These are phyloP conservation scores for Acanthococcus lagerstroemiae DNA, from an alignment of 2,888 invertebrate genomes.

Conservation along the genomic window DNA sequence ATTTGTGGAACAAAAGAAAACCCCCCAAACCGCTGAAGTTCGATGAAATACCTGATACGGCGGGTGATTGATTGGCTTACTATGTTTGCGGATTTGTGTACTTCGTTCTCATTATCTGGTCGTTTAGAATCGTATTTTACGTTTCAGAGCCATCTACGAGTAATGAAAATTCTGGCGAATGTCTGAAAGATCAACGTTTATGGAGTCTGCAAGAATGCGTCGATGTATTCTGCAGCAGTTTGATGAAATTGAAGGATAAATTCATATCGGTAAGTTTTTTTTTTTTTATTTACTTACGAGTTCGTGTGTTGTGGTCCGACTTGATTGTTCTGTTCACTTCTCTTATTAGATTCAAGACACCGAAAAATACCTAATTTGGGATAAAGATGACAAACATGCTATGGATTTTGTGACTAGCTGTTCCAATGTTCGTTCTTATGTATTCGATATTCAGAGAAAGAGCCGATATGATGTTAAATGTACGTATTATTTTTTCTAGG, in stretches of 20 bases:
- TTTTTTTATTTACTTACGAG: neutral
- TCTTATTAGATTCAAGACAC: neutral
- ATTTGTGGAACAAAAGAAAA: slow-evolving; percentile 85
- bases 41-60: slow-evolving; percentile 45
- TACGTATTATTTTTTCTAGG: slow-evolving; percentile 44
- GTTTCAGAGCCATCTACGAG: slow-evolving; percentile 38
- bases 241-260: slow-evolving; percentile 53
- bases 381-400: slow-evolving; percentile 86
- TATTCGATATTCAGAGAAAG: slow-evolving; percentile 79
- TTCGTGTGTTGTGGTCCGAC: no score
- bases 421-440: slow-evolving; percentile 81
- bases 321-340: no score
- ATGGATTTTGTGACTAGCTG: slow-evolving; percentile 96
- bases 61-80: no score
- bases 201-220: slow-evolving; percentile 72
- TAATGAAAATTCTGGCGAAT: slow-evolving; percentile 46
- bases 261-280: slow-evolving; percentile 41
- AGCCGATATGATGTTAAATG: slow-evolving; percentile 92
- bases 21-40: slow-evolving; percentile 63
- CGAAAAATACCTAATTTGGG: slow-evolving; percentile 67
- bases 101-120: no score
- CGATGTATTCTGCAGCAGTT: slow-evolving; percentile 57
- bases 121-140: no score
- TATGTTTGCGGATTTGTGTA: no score
- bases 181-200: slow-evolving; percentile 60